Conservation (phyloP, 53 echinoderm and acorn worm genomes). For the Stichopus horrens region DNA sequence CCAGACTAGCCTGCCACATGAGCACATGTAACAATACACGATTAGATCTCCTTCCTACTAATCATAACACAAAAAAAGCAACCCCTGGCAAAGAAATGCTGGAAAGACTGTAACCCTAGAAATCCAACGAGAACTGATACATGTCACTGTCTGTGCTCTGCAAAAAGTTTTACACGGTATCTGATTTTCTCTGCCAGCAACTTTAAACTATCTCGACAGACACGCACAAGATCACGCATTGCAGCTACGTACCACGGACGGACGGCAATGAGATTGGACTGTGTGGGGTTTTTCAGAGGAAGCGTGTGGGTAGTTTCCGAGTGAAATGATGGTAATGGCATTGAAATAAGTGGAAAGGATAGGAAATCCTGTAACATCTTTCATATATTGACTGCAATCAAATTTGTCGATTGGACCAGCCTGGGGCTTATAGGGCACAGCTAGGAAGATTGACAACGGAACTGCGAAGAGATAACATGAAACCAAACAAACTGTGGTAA, state of each 20-base stretch:
- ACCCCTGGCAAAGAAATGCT: background rate
- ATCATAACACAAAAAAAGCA: no score
- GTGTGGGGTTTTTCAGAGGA: background rate
- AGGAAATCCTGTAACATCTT: background rate
- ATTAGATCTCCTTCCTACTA: no score
- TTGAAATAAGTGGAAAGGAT: constrained; percentile 7
- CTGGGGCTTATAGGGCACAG: no score
- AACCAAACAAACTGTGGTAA: no score
- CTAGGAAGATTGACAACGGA: no score
- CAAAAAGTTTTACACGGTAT: no score
- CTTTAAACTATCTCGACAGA: background rate
- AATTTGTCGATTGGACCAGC: no score
- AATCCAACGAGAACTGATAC: background rate
- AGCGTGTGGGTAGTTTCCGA: constrained; percentile 2
- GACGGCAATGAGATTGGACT: background rate
- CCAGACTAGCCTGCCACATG: no score
- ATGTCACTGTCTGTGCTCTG: no score
- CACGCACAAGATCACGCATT: no score
- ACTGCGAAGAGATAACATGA: no score
- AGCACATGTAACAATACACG: no score
- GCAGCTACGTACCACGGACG: background rate
- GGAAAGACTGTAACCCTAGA: background rate
- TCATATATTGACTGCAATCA: background rate
- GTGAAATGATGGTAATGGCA: background rate
- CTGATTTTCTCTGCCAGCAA: background rate